Evolutionary conservation across 2,113 vertebrate genomes (phyloP).

Genomic region (human): DNA sequence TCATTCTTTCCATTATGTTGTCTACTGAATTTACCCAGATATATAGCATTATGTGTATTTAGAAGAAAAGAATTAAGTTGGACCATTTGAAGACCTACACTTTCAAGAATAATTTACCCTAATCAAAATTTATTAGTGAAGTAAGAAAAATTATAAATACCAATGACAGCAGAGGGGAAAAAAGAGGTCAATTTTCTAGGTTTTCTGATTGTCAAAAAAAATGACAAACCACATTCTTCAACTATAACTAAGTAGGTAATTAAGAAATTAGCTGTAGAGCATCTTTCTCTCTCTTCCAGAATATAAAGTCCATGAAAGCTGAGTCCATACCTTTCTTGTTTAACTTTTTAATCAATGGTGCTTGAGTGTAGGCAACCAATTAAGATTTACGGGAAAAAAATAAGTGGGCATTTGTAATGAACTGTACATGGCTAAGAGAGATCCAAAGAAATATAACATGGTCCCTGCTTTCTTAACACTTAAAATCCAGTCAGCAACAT

Average conservation of each 20-base stretch:
- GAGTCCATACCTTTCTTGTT: background rate
- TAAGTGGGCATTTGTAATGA: conserved; percentile 11
- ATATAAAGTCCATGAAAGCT: background rate
- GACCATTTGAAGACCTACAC: background rate
- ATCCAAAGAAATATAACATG: background rate
- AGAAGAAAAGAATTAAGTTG: background rate
- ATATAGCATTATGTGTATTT: background rate
- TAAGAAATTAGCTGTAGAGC: background rate
- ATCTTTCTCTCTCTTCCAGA: background rate
- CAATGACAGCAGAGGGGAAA: background rate
- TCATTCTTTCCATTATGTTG: conserved; percentile 12
- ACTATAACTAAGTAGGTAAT: background rate
- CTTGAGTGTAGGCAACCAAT: background rate
- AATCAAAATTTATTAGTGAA: background rate
- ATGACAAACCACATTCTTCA: background rate
- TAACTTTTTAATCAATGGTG: background rate
- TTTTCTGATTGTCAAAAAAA: background rate
- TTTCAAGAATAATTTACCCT: background rate
- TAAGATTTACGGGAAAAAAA: background rate
- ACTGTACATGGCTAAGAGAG: background rate
- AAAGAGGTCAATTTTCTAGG: background rate
- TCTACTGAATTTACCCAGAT: conserved; percentile 6
- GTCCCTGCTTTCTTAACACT: background rate
- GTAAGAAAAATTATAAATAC: background rate
- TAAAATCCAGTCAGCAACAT: background rate